Percentiles rank a stretch among this genome's conserved stretches.
Conservation (phyloP, 2,888 invertebrate genomes). For the Drosophila anomalata region DNA sequence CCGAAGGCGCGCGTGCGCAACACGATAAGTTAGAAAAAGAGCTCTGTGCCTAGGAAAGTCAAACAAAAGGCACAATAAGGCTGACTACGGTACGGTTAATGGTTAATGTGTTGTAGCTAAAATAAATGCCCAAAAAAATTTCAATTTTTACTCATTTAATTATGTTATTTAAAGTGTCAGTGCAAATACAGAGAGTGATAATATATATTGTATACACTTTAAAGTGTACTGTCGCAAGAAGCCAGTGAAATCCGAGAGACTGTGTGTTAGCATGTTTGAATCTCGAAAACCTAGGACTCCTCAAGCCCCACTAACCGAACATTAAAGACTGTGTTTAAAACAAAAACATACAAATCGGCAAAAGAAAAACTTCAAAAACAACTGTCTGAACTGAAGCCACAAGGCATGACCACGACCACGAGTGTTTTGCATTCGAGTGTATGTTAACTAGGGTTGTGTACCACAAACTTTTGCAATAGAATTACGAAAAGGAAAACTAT, state of each 20-base stretch:
- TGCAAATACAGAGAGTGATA: constrained; percentile 1
- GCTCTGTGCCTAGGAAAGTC: constrained; percentile 26
- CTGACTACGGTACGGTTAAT: constrained; percentile 59
- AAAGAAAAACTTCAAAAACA: constrained; percentile 76
- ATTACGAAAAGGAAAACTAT: neutral
- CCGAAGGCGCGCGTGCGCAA: constrained; percentile 47
- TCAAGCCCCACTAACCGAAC: neutral
- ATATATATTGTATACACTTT: neutral
- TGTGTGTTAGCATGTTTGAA: no score
- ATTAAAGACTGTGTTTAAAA: constrained; percentile 22
- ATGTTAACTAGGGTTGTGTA: constrained; percentile 22
- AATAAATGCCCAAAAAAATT: neutral
- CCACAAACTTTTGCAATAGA: constrained; percentile 2
- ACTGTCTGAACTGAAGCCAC: constrained; percentile 67
- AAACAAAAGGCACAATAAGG: constrained; percentile 6
- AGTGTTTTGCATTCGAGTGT: constrained; percentile 15
- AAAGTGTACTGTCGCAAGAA: neutral
- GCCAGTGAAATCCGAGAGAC: neutral
- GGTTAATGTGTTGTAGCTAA: neutral
- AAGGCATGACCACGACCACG: constrained; percentile 52
- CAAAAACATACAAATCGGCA: constrained; percentile 24
- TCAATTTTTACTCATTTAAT: neutral
- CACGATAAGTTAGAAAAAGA: constrained; percentile 62
- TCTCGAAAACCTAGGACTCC: neutral
- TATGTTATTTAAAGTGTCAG: constrained; percentile 1